Conservation (phyloP, 2,888 invertebrate genomes). For the Volucella inflata region DNA sequence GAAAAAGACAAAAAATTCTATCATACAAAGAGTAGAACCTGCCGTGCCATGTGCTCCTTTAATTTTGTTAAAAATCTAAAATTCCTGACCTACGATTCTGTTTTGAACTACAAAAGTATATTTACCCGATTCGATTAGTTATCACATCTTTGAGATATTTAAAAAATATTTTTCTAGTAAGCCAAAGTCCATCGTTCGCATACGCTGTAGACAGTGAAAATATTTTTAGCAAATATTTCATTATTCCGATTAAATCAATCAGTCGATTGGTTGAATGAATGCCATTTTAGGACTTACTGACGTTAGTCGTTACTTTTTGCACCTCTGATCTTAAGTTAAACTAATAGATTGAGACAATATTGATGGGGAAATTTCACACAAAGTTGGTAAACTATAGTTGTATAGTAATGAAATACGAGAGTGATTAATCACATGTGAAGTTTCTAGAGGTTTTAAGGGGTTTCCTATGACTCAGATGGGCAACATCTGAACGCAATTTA, state of each 20-base stretch:
- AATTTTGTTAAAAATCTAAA: neutral
- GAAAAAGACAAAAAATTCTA: too few relatives aligned
- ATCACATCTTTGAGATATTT: neutral
- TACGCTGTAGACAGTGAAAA: constrained; percentile 2
- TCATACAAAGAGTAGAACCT: neutral
- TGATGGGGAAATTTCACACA: constrained; percentile 10
- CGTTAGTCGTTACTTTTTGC: neutral
- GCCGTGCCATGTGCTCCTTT: too few relatives aligned
- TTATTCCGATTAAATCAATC: neutral
- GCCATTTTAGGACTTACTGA: neutral
- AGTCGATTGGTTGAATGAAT: constrained; percentile 16
- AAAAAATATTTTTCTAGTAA: neutral
- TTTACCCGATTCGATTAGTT: neutral
- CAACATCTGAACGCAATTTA: neutral
- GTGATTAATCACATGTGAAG: neutral
- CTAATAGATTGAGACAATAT: constrained; percentile 25
- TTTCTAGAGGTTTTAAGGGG: neutral
- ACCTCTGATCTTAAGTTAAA: constrained; percentile 1
- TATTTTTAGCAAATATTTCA: constrained; percentile 19
- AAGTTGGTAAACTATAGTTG: constrained; percentile 3
- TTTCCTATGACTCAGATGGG: constrained; percentile 1
- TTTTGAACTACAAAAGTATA: too few relatives aligned
- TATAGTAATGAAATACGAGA: constrained; percentile 13
- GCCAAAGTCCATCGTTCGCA: neutral
- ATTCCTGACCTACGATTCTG: neutral